Evolutionary conservation across 2,797 vertebrate species (phyloP), one percentile per base, ranked within the genome.

Genomic region (Delichon dasypus): DNA sequence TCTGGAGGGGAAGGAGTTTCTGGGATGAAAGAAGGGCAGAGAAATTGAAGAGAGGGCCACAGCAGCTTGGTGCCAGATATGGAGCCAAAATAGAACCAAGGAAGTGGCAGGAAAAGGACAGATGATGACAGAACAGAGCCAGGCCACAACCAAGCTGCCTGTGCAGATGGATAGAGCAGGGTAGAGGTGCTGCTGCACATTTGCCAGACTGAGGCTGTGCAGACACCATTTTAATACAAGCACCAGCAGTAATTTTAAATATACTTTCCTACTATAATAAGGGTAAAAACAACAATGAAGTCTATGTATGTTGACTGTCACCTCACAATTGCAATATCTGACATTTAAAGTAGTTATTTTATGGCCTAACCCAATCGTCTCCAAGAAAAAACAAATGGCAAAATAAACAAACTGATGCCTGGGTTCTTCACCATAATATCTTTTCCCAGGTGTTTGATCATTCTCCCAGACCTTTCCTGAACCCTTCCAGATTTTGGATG

Each of bases 321-420:
- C 40, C 21, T 84, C 11, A 0, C 34, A 80, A 53, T 19, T 70
- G 61, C 40, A 87, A 6, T 85, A 89, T 45, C 54, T 88, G 85
- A 79, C 36, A 91, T 76, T 76, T 82, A 66, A 82, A 85, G 38
- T 34, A 42, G 27, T 12, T 85, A 4, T 85, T 88, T 29, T 36
- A 71, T 29, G 32, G 65, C 86, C 29, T 55, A 71, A 85, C 55
- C 16, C 15, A 36, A 61, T 54, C 0, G 0, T 53, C 45, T n/a
- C 55, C 58, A 72, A 34, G 47, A 54, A 74, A 73, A 94, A 90
- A 78, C 5, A 86, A 93, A 88, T 13, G 12, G 38, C 19, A 85
- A 91, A 89, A 93, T 82, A 91, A 92, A 76, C 19, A 89, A 89
- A 53, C 21, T 34, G 26, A n/a, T 80, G 65, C 57, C 87, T 81